These are phyloP conservation scores for Carapus acus DNA, from an alignment of 2,797 vertebrate species.

Conservation along the genomic window DNA sequence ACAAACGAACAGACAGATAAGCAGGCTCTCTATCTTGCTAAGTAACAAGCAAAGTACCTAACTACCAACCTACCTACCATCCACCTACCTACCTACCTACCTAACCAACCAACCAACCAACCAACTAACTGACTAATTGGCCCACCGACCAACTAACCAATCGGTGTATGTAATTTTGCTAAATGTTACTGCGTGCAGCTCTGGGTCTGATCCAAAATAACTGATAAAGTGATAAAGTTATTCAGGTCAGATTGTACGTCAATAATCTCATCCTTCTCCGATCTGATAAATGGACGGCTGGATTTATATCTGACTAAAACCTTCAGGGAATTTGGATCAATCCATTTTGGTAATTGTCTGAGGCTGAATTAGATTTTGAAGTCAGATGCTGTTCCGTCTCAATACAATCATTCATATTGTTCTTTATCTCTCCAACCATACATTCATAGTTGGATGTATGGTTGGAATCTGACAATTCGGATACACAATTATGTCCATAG, in stretches of 20 bases:
- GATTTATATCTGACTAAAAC: slow-evolving; percentile 11
- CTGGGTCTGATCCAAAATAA: slow-evolving; percentile 6
- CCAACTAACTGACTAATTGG: no score
- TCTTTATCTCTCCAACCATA: not conserved
- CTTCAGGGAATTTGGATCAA: slow-evolving; percentile 45
- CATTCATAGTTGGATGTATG: slow-evolving; percentile 33
- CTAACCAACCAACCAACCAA: no score
- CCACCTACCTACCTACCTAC: no score
- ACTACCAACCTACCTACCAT: no score
- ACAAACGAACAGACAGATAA: no score
- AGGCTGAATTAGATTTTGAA: slow-evolving; percentile 26
- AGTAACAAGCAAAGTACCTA: no score
- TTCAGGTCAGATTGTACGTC: slow-evolving; percentile 28
- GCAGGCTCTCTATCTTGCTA: no score
- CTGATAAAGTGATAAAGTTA: slow-evolving; percentile 27
- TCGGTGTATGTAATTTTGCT: not conserved
- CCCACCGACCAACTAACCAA: no score
- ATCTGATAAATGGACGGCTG: slow-evolving; percentile 29
- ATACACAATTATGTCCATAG: no score
- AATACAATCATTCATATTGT: slow-evolving; percentile 19
- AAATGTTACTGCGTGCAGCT: not conserved
- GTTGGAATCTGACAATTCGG: no score
- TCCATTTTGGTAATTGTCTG: slow-evolving; percentile 46
- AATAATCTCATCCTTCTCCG: slow-evolving; percentile 13
- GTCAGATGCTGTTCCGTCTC: slow-evolving; percentile 8